These are phyloP conservation scores for Luehdorfia chinensis DNA, from an alignment of 1,140 invertebrate genomes.

Conservation along the genomic window DNA sequence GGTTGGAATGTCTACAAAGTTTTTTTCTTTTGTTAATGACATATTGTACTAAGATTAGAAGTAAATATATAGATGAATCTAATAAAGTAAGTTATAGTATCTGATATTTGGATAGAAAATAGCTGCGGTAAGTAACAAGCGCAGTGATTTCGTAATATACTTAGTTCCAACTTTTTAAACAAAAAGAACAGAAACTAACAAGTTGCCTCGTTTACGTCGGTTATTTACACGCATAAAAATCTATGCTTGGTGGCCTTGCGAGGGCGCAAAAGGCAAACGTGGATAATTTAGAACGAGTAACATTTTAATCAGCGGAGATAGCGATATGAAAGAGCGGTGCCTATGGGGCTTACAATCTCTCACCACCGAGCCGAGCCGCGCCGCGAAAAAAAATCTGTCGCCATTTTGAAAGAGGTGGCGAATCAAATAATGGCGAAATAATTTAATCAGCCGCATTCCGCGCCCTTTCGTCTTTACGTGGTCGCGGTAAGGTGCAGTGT, in stretches of 20 bases:
- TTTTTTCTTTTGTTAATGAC: no score
- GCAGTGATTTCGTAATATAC: no score
- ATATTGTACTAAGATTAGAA: no score
- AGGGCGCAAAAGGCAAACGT: background rate
- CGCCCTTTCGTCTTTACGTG: constrained; percentile 29
- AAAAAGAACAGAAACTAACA: background rate
- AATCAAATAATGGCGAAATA: constrained; percentile 74
- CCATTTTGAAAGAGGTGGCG: constrained; percentile 72
- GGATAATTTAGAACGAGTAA: background rate
- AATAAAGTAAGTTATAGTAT: no score
- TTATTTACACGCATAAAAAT: background rate
- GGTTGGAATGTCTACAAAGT: no score
- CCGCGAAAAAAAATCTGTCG: constrained; percentile 39
- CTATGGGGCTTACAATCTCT: no score
- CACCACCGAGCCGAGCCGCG: constrained; percentile 20
- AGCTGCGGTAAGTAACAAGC: no score
- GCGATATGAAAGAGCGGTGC: background rate
- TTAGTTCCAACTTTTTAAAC: no score
- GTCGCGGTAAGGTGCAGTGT: constrained; percentile 36
- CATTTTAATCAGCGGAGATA: constrained; percentile 2
- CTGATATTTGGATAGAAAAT: no score
- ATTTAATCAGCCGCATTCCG: constrained; percentile 52
- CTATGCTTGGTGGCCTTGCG: background rate
- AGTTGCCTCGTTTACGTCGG: background rate
- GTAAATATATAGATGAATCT: no score